Evolutionary conservation across 1,140 invertebrate species (phyloP), one percentile per base, ranked within the genome.

Genomic region (Plutomurus gul): DNA sequence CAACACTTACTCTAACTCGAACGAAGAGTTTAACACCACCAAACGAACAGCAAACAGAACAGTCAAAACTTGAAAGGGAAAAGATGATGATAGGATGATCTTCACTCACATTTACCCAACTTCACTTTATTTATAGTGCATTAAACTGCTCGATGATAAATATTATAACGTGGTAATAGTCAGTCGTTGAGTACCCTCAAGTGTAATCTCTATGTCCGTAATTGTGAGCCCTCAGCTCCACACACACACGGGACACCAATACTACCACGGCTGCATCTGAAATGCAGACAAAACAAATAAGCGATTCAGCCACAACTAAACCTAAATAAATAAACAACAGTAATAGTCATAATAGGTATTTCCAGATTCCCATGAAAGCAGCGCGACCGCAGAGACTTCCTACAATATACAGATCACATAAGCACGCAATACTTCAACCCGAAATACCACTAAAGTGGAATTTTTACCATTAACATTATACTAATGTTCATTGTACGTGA

Each of bases 401-500:
- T 10, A 43, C 39, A 43, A 43, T 43, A 43, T n/a, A n/a, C n/a
- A n/a, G n/a, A n/a, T n/a, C n/a, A n/a, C n/a, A n/a, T n/a, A 43
- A 13, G 39, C 10, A 8, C 39, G 11, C 2, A 43, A 43, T 13
- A 2, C 2, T 2, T 43, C 39, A 43, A 13, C 39, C n/a, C n/a
- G 10, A 43, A 10, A 43, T 43, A 13, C n/a, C n/a, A 43, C 11
- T n/a, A 43, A 43, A 65, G 56, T 65, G 27, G 56, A 65, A 18
- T 65, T 65, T 30, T 33, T 65, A 27, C 27, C 56, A 65, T 65
- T 65, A 65, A 30, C 27, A 13, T 65, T 33, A n/a, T n/a, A n/a
- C 56, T 33, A 33, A 65, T 30, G 56, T 33, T 30, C n/a, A 33
- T 65, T 65, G 25, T 65, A 65, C 56, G 56, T 65, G 56, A 65